Conservation (phyloP, 1,140 invertebrate species). For the Thrips palmi region DNA sequence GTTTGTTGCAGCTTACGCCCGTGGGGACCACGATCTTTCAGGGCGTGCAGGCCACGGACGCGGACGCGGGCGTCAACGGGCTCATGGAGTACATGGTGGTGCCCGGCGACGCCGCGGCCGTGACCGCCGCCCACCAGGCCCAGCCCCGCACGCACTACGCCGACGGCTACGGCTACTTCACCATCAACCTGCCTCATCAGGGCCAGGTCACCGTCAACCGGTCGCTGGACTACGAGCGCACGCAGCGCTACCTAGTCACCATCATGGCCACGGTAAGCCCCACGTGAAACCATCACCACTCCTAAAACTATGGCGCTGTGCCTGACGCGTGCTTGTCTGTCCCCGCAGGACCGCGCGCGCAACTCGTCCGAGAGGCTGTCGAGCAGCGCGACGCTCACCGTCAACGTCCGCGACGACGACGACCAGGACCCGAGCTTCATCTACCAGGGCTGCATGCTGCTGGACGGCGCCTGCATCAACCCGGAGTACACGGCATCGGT, state of each 20-base stretch:
- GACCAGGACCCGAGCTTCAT: constrained; percentile 77
- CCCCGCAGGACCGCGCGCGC: constrained; percentile 56
- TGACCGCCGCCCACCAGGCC: constrained; percentile 34
- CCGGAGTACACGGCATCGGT: constrained; percentile 58
- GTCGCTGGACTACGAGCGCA: constrained; percentile 73
- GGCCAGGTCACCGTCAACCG: constrained; percentile 77
- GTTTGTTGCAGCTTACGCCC: constrained; percentile 49
- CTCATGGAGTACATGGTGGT: constrained; percentile 64
- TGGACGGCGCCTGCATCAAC: constrained; percentile 63
- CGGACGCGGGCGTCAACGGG: constrained; percentile 71
- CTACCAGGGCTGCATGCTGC: constrained; percentile 57
- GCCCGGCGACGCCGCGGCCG: constrained; percentile 29
- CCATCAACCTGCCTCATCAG: constrained; percentile 74
- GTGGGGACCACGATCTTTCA: constrained; percentile 74
- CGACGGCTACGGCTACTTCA: constrained; percentile 65
- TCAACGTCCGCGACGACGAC: constrained; percentile 72
- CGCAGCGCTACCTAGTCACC: constrained; percentile 73
- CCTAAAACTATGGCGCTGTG: no score
- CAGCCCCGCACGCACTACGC: constrained; percentile 36
- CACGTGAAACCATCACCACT: no score
- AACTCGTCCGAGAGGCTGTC: constrained; percentile 53
- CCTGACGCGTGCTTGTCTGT: constrained; percentile 14
- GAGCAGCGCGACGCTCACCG: constrained; percentile 64
- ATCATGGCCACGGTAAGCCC: constrained; percentile 71
- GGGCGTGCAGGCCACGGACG: constrained; percentile 62